phyloP scores from a whole-genome alignment of 1,140 invertebrate genomes.

The Ceratosolen fusciceps region DNA sequence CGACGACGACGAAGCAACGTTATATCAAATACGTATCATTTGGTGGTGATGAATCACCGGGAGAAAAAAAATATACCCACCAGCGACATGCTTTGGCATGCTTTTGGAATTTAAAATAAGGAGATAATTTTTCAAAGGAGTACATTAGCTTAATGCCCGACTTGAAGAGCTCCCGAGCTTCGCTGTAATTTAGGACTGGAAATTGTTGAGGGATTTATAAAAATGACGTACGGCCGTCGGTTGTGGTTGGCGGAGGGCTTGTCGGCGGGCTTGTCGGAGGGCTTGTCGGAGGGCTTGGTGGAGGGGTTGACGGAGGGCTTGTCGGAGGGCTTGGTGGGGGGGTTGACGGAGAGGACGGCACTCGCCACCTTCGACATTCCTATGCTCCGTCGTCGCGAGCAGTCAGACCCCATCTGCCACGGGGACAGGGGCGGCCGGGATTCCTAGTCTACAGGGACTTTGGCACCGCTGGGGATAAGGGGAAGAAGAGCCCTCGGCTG shows the following conservation, averaged over 20 bases:
- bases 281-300: no score
- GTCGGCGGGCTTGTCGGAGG: no score
- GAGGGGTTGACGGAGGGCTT: no score
- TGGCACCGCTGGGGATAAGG: neutral
- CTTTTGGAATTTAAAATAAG: neutral
- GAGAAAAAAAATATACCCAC: neutral
- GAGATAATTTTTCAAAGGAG: neutral
- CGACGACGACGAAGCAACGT: neutral
- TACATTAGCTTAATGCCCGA: neutral
- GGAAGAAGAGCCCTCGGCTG: no score
- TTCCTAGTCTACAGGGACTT: neutral
- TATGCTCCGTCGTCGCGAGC: neutral
- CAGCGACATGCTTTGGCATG: neutral
- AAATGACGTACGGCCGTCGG: neutral
- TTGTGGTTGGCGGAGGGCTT: no score
- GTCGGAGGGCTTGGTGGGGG: no score
- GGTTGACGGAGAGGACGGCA: no score
- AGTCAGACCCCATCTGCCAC: neutral
- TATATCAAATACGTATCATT: neutral
- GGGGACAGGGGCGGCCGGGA: neutral
- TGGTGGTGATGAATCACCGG: neutral
- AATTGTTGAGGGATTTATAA: neutral
- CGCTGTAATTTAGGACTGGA: neutral
- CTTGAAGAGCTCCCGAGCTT: neutral
- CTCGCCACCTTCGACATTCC: neutral